Base-by-base conservation (phyloP, 2,888 invertebrate genomes). In the Steinernema carpocapsae region DNA sequence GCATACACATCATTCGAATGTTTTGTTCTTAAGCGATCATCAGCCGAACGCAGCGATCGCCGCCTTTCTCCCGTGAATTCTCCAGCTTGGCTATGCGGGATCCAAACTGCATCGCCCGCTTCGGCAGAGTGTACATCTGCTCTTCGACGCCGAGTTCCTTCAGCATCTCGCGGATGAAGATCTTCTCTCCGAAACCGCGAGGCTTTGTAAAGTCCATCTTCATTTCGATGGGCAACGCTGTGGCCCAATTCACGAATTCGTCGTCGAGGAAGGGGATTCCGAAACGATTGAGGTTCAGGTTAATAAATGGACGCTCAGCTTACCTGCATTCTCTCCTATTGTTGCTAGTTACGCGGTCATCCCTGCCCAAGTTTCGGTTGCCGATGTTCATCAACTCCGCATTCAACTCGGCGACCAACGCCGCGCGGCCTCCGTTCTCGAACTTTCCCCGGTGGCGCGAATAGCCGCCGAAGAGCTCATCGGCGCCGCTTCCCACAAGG, bases 51-150 rank as follows among this genome's bases (percentile, higher is more conserved):
- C 78, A 78, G 32, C 32, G 14, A 26, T 81, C 80, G 14, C 43
- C n/a, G 2, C 78, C 79, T 32, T 81, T 81, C 71, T 74, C 74
- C 1, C 48, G 37, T 0, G 72, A 26, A 37, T 83, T 93, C 4
- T 95, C 91, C 76, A 90, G 80, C 79, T 91, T 91, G 3, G 91
- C 97, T 86, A 99, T 95, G 86, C 94, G 91, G 0, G 95, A 94
- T 14, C 99, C 99, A 90, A 99, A 99, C 88, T 99, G 99, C 82
- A 99, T 91, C 0, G 97, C 99, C 87, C 95, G 90, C 89, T 99
- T 99, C 56, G 94, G 94, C 71, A 94, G 91, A 56, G 88, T 88
- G 3, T 92, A 91, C 3, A 86, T 29, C 12, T 70, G 26, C n/a
- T 71, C 72, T 22, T 80, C 78, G n/a, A 78, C 71, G 32, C 56